phyloP scores from a whole-genome alignment of 37 sponge, comb jelly and placozoan species.

The Ianthella basta region DNA sequence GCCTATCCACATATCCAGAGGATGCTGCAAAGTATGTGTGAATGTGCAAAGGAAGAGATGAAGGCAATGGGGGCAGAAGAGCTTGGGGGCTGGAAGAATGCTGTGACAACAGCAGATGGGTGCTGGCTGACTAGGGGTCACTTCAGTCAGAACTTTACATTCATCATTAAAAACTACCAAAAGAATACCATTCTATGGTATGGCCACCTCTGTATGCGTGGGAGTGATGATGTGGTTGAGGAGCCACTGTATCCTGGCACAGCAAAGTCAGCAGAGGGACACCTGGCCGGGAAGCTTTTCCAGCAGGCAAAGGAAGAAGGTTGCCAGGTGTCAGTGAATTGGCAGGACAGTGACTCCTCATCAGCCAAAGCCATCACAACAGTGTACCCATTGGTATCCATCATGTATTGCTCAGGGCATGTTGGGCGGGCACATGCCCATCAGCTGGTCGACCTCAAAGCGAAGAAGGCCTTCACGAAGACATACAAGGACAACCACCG shows the following conservation, averaged over 20 bases:
- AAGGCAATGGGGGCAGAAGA: not conserved
- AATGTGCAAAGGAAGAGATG: conserved; percentile 45
- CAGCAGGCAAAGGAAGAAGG: conserved; percentile 35
- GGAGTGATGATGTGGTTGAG: conserved; percentile 18
- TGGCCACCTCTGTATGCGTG: no score
- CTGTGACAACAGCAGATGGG: conserved; percentile 45
- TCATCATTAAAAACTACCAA: conserved; percentile 26
- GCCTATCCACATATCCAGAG: conserved; percentile 8
- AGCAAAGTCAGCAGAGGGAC: conserved; percentile 45
- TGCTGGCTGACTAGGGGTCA: not conserved
- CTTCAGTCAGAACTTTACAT: conserved; percentile 27
- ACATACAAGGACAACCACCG: not conserved
- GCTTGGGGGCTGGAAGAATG: conserved; percentile 39
- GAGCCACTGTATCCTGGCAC: conserved; percentile 42
- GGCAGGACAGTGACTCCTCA: conserved; percentile 51
- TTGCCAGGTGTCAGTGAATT: conserved; percentile 28
- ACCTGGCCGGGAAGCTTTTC: conserved; percentile 27
- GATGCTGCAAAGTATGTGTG: conserved; percentile 35
- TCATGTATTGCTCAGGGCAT: conserved; percentile 44
- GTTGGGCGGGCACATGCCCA: conserved; percentile 21
- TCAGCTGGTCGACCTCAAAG: not conserved
- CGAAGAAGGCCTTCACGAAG: conserved; percentile 25
- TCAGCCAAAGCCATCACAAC: conserved; percentile 18
- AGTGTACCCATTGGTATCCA: not conserved
- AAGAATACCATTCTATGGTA: no score